Conservation (phyloP, 1,140 invertebrate genomes). For the Neelides sp. region DNA sequence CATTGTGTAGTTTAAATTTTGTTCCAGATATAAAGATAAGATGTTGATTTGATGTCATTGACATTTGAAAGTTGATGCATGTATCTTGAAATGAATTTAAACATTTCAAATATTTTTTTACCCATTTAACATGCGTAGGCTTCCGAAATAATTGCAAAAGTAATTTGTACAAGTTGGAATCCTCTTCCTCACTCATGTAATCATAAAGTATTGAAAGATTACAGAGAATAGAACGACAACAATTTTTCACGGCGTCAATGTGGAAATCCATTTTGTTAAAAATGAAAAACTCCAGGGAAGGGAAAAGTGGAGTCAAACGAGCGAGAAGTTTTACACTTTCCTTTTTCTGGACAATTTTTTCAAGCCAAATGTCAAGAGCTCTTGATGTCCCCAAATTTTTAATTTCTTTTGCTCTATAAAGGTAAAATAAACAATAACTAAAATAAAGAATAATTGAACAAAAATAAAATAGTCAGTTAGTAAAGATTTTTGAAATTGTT, state of each 20-base stretch:
- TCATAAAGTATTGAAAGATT: conserved; percentile 10
- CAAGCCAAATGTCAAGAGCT: conserved; percentile 21
- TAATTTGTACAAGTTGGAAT: not conserved
- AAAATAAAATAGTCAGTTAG: not conserved
- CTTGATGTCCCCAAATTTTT: conserved; percentile 20
- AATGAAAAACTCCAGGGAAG: conserved; percentile 26
- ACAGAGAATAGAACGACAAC: conserved; percentile 19
- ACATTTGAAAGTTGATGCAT: too few species aligned
- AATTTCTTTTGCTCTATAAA: conserved; percentile 18
- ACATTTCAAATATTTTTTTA: too few species aligned
- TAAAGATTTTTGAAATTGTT: not conserved
- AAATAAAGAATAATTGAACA: not conserved
- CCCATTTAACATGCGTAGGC: conserved; percentile 9
- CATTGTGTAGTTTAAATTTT: too few species aligned
- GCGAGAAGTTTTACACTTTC: not conserved
- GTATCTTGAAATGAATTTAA: too few species aligned
- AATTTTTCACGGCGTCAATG: conserved; percentile 28
- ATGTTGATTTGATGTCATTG: too few species aligned
- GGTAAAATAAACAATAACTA: not conserved
- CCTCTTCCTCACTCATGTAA: conserved; percentile 1
- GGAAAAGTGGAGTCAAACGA: conserved; percentile 4
- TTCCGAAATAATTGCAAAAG: not conserved
- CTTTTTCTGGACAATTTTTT: conserved; percentile 7
- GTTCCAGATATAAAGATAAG: too few species aligned
- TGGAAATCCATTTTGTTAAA: conserved; percentile 24